Evolutionary conservation across 53 echinoderm and acorn worm species (phyloP), one percentile per base, ranked within the genome.

Genomic region (Zoroaster sp.): DNA sequence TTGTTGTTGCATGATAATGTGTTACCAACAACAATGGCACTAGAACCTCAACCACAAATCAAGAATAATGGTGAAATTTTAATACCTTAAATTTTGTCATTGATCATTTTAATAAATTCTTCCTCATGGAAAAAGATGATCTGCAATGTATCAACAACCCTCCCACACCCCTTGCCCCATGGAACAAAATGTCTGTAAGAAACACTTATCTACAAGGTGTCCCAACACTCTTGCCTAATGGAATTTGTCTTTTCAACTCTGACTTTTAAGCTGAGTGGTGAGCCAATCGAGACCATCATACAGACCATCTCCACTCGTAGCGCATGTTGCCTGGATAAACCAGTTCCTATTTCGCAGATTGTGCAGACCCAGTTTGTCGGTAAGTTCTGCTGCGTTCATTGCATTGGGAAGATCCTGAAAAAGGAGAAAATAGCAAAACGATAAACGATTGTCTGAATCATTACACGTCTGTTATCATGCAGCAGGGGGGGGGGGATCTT

Each of bases 231-330:
- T 70, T 36, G 70, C 17, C 37, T 17, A 35, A 18, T 35, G 34
- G 59, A 37, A 39, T 66, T 74, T 38, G 12, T n/a, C n/a, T 66
- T 35, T 55, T 68, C 86, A 91, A 77, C 91, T 91, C 1, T 44
- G 8, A n/a, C 80, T 91, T 51, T 93, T 93, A 23, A 97, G 90
- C 34, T 85, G 82, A 36, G 7, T 33, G 8, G 95, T 95, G 1
- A 98, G 83, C 98, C 98, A 98, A 38, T 98, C 98, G 1, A 98
- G 88, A 33, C 98, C 98, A 53, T 98, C 98, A 38, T 98, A 98
- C 49, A 98, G 93, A 68, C 98, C 98, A 54, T 98, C 96, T 0
- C 98, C 98, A 10, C 94, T 90, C 0, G 97, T 97, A 18, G 95
- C 95, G 53, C 96, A 96, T 0, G 97, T 96, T 15, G 91, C 89